Conservation (phyloP, 1,140 invertebrate species). For the Drosophila pruinosa region DNA sequence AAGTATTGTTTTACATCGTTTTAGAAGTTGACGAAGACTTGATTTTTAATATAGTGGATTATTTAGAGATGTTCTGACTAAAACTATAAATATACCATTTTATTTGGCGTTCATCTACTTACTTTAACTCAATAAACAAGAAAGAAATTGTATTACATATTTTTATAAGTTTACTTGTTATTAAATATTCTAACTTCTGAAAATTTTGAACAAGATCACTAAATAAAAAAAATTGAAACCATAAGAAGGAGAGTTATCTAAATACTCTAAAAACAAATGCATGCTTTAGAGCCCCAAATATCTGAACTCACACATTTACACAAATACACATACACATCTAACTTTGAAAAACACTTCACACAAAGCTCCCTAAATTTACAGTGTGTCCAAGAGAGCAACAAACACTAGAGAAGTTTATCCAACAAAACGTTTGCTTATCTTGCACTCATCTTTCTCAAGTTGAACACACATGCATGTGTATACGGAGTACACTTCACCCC, state of each 20-base stretch:
- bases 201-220: too few species aligned
- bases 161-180: too few species aligned
- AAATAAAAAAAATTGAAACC: background rate
- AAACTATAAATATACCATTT: too few species aligned
- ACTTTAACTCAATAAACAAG: too few species aligned
- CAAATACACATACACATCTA: background rate
- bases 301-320: background rate
- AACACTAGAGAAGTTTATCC: slow-evolving; percentile 44
- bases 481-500: slow-evolving; percentile 14
- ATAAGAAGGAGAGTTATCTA: background rate
- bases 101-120: too few species aligned
- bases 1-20: too few species aligned
- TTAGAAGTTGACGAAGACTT: too few species aligned
- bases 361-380: slow-evolving; percentile 19
- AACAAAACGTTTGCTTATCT: slow-evolving; percentile 57
- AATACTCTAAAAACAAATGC: background rate
- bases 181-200: too few species aligned
- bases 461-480: slow-evolving; percentile 3
- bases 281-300: background rate
- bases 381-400: slow-evolving; percentile 31
- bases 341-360: slow-evolving; percentile 25
- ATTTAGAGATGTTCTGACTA: too few species aligned
- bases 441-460: slow-evolving; percentile 47
- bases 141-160: too few species aligned
- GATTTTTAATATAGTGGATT: too few species aligned